phyloP scores from a whole-genome alignment of 2,888 invertebrate species.

The Stomorhina lunata region DNA sequence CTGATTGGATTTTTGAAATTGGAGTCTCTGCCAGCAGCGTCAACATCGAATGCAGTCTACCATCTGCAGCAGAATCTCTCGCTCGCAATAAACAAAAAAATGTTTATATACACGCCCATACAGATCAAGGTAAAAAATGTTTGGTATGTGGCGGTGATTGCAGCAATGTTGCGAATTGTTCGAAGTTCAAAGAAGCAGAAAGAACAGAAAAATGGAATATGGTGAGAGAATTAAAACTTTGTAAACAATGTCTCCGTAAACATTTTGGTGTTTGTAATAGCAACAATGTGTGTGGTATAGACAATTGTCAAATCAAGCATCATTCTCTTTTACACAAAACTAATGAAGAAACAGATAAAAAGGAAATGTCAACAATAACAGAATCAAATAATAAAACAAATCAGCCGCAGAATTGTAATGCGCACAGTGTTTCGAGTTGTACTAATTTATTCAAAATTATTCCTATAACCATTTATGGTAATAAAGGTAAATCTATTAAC shows the following conservation, averaged over 20 bases:
- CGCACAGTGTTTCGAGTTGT: background rate
- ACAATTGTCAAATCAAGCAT: constrained; percentile 8
- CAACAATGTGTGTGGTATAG: background rate
- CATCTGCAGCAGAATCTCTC: background rate
- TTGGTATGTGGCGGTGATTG: constrained; percentile 3
- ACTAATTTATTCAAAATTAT: constrained; percentile 26
- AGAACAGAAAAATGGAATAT: background rate
- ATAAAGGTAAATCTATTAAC: background rate
- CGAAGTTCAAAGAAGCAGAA: background rate
- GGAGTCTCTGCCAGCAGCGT: constrained; percentile 32
- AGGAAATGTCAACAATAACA: background rate
- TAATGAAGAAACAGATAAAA: background rate
- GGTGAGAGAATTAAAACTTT: constrained; percentile 6
- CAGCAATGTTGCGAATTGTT: constrained; percentile 2
- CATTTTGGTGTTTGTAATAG: constrained; percentile 5
- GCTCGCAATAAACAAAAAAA: constrained; percentile 11
- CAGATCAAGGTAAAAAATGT: background rate
- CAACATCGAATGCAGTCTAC: background rate
- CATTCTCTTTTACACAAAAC: constrained; percentile 8
- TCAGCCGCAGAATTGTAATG: background rate
- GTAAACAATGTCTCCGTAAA: constrained; percentile 11
- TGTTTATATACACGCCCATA: background rate
- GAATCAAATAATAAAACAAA: constrained; percentile 15
- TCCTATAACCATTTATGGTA: background rate
- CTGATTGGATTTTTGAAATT: constrained; percentile 46